These are phyloP conservation scores for Betta splendens DNA, from an alignment of 2,797 vertebrate genomes.

Conservation along the genomic window DNA sequence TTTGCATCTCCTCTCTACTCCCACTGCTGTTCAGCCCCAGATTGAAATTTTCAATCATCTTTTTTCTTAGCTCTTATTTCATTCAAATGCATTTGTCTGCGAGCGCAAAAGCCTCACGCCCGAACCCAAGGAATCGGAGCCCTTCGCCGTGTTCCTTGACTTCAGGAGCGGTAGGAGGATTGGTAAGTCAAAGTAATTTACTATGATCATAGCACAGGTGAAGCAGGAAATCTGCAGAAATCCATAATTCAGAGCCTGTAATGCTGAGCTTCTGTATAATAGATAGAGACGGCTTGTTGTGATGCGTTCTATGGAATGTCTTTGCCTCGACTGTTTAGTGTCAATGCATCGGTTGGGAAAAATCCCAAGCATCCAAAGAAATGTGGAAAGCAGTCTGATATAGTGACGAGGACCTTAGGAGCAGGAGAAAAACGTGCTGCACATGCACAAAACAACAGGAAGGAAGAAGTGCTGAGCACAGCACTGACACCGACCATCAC, in stretches of 20 bases:
- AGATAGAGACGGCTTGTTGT: constrained; percentile 9
- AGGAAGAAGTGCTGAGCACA: not conserved
- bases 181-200: constrained; percentile 52
- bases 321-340: not conserved
- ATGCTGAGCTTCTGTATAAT: constrained; percentile 11
- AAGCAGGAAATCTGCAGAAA: constrained; percentile 16
- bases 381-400: not conserved
- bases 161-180: constrained; percentile 34
- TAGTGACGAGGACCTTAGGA: not conserved
- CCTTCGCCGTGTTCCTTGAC: constrained; percentile 35
- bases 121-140: constrained; percentile 51
- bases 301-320: constrained; percentile 15
- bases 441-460: not conserved
- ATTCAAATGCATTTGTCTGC: constrained; percentile 44
- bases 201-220: constrained; percentile 33
- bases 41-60: constrained; percentile 75
- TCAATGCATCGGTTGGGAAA: constrained; percentile 10
- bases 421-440: not conserved
- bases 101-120: constrained; percentile 50
- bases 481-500: too few relatives aligned
- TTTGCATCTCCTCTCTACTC: constrained; percentile 74
- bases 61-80: constrained; percentile 49
- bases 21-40: constrained; percentile 54
- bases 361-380: not conserved
- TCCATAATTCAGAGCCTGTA: constrained; percentile 12